Base-by-base conservation (phyloP, 2,888 invertebrate species). In the Chalcis sispes region DNA sequence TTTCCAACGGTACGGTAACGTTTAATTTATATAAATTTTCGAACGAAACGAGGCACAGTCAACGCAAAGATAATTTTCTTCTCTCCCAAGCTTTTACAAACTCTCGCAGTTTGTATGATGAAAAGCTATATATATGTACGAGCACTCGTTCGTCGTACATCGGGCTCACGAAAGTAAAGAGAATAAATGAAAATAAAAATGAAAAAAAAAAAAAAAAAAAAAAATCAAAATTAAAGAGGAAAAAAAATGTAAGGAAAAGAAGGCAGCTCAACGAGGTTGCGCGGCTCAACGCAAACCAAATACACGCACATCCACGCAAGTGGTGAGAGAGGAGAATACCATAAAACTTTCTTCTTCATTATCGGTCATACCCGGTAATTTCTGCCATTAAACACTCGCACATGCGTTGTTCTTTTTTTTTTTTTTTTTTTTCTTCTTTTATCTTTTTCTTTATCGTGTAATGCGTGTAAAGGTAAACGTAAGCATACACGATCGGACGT, bases 321-420 rank as follows among this genome's bases (percentile, higher is more conserved):
- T n/a, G n/a, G n/a, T n/a, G n/a, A n/a, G n/a, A n/a, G n/a, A n/a
- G n/a, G n/a, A n/a, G n/a, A 62, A 65, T 70, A 50, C 50, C 54
- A 62, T 72, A 72, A 72, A 77, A 77, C 77, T 77, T 72, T 72
- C 72, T 77, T 77, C 69, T 72, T 77, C 77, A 59, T 77, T 69
- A 77, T 67, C 69, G 77, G 64, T 65, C 77, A 15, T 65, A 69
- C 48, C 52, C 69, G 62, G 32, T 58, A 64, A 77, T 72, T 77
- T 72, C 23, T 32, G 56, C 65, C 61, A 61, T 71, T 69, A 74
- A 74, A 62, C 46, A 69, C 62, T 40, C 65, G 62, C 48, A 20
- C 7, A 18, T 42, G 36, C 10, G n/a, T n/a, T n/a, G n/a, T n/a
- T n/a, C 50, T 15, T 32, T 75, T 72, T 81, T 80, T 80, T 80